Evolutionary conservation across 2,888 invertebrate genomes (phyloP).

Genomic region (Lasioglossum villosulum): DNA sequence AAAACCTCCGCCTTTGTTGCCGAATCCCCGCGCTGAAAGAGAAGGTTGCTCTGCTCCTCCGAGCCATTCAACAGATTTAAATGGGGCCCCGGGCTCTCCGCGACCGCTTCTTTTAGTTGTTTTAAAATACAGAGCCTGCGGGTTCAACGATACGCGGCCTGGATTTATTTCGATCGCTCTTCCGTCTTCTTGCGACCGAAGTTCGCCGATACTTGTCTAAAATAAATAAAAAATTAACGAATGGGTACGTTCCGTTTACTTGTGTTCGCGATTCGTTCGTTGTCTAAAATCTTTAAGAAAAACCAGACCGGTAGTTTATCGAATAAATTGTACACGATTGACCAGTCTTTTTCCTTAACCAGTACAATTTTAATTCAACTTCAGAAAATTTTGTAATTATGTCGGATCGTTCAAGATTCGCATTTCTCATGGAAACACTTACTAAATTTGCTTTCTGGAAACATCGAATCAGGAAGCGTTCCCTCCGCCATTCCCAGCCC

Average conservation of each 20-base stretch:
- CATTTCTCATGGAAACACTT: neutral
- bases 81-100: constrained; percentile 72
- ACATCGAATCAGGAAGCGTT: neutral
- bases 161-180: constrained; percentile 52
- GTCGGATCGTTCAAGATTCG: neutral
- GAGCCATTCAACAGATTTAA: constrained; percentile 81
- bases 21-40: constrained; percentile 80
- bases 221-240: neutral
- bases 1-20: constrained; percentile 82
- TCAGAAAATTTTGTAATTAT: neutral
- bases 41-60: constrained; percentile 74
- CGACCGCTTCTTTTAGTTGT: constrained; percentile 66
- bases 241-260: neutral
- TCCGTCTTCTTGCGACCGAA: neutral
- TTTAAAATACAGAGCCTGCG: constrained; percentile 67
- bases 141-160: constrained; percentile 63
- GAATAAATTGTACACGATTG: neutral
- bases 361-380: no score
- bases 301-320: neutral
- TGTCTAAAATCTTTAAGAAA: neutral
- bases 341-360: neutral
- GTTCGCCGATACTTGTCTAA: neutral
- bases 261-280: neutral
- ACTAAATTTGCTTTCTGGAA: neutral
- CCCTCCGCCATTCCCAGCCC: neutral